Evolutionary conservation across 1,140 invertebrate genomes (phyloP).

Genomic region (Ceratina japonica): DNA sequence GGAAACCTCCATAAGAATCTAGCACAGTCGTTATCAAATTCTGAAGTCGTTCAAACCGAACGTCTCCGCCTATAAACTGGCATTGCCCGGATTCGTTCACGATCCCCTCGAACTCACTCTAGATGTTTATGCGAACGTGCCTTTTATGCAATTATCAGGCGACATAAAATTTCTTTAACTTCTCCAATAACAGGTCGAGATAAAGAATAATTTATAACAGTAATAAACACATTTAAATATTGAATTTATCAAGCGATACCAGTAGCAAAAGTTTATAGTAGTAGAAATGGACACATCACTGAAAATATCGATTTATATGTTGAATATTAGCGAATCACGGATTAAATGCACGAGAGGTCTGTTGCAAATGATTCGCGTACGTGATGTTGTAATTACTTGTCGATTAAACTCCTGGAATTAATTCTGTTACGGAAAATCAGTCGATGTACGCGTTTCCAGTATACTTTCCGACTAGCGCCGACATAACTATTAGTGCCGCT

Average conservation of each 20-base stretch:
- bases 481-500: constrained; percentile 16
- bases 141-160: neutral
- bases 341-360: constrained; percentile 32
- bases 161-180: neutral
- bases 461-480: constrained; percentile 14
- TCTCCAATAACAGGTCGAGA: neutral
- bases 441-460: constrained; percentile 6
- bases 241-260: too few relatives aligned
- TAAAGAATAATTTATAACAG: too few relatives aligned
- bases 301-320: too few relatives aligned
- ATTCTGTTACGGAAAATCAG: neutral
- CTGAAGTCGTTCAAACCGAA: constrained; percentile 45
- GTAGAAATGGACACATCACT: too few relatives aligned
- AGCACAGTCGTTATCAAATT: constrained; percentile 50
- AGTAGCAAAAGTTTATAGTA: too few relatives aligned
- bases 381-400: constrained; percentile 25
- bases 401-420: constrained; percentile 22
- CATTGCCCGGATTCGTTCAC: constrained; percentile 29
- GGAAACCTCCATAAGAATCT: constrained; percentile 17
- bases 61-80: constrained; percentile 23
- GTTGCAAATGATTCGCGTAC: constrained; percentile 23
- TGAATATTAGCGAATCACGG: neutral
- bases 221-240: too few relatives aligned
- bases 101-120: constrained; percentile 10
- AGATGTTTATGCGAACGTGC: neutral